Evolutionary conservation across 2,797 vertebrate species (phyloP), one percentile per base, ranked within the genome.

Genomic region (Oreonectes daqikongensis): DNA sequence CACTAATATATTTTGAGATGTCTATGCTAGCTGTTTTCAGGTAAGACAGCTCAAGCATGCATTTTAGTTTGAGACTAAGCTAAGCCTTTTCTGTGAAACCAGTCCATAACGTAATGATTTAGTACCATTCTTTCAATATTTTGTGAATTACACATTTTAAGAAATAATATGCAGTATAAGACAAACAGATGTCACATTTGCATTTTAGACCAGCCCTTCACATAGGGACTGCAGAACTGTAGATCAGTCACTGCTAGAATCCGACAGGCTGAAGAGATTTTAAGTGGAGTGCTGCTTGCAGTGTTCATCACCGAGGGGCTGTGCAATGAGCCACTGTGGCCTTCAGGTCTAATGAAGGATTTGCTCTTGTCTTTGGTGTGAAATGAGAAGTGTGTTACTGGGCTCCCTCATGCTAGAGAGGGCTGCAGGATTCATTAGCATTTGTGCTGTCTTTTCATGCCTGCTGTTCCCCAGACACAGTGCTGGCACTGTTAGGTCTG

Each of bases 301-400:
- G 8, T 48, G 12, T 72, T 44, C 9, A 5, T 48, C 28, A 72
- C 20, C 35, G 20, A 63, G 26, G 15, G 15, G 14, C 55, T 59
- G 14, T 59, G 26, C 26, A 59, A 30, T 30, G 26, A 15, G 57
- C 60, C 40, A 63, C 57, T 72, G 57, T 10, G 32, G 72, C n/a
- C 35, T 63, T 63, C 28, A 59, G 24, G 66, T 60, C 30, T 69
- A 18, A 66, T 72, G 68, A 66, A 78, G 69, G 28, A 71, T 55
- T 38, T 35, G 71, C 38, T 65, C 26, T 48, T 20, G 32, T 61
- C 18, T 57, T 64, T 71, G 68, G 59, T 72, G 76, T 78, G 68
- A 71, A 78, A 65, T 78, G 48, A 28, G 70, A 78, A 53, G 59
- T 24, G 68, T n/a, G 48, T 71, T 48, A 78, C 26, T 32, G 32